Evolutionary conservation across 1,140 invertebrate species (phyloP), one percentile per base, ranked within the genome.

Genomic region (Homalodisca vitripennis): DNA sequence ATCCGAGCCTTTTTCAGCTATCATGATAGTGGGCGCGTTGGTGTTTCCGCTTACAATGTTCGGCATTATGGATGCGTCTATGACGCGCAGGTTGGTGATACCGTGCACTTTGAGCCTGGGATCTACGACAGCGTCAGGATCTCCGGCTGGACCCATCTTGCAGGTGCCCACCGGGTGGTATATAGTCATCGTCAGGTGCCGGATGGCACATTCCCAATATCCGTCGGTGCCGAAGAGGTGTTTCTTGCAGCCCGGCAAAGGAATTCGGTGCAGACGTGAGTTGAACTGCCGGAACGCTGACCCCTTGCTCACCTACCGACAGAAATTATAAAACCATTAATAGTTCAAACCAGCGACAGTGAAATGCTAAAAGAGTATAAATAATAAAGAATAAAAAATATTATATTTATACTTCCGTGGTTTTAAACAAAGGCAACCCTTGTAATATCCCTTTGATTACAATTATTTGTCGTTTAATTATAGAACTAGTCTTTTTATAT

Each of bases 51-150:
- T 85, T 3, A 83, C 83, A 67, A 95, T 92, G 0, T 88, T 91
- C 0, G 94, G 94, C 92, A 95, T 95, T 68, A 95, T 91, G 66
- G 91, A 93, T 3, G 92, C 92, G 77, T 95, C 94, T 48, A 93
- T 90, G 14, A 96, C 92, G 47, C 94, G 82, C 2, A 95, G 80
- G 20, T 90, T 89, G 30, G 85, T 77, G 0, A 95, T 79, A 0
- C 93, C 92, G 72, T 93, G 87, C 0, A 95, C 91, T 22, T 84
- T 82, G 6, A 96, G 79, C 62, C 88, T 82, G 0, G 90, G 86
- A 81, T 95, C 93, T 0, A 95, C 92, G 0, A 96, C 93, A 0
- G 93, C 90, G 3, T 85, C 84, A 0, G 83, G 80, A 78, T 95
- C 93, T 74, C 82, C 85, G 1, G 81, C 73, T 0, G 90, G 89